Evolutionary conservation across 1,140 invertebrate genomes (phyloP).

Genomic region (Venustaconcha ellipsiformis): DNA sequence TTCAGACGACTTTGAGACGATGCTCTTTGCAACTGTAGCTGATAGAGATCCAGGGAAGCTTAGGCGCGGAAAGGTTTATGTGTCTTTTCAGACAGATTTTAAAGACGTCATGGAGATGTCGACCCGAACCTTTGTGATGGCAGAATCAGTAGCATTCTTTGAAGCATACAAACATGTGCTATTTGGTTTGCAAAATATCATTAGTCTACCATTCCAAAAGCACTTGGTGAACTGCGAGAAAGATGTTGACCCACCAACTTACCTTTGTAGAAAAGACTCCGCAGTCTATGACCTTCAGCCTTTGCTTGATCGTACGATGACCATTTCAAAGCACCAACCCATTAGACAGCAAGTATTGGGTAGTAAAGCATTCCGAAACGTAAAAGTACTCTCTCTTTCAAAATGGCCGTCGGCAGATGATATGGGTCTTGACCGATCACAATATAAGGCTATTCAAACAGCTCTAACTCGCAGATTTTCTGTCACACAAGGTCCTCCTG

Average conservation of each 20-base stretch:
- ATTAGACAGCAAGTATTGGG: neutral
- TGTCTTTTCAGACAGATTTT: conserved; percentile 59
- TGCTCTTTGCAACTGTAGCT: conserved; percentile 77
- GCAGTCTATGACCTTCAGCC: too few relatives aligned
- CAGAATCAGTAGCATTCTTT: conserved; percentile 70
- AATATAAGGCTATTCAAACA: conserved; percentile 66
- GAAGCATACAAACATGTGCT: conserved; percentile 69
- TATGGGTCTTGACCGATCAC: conserved; percentile 65
- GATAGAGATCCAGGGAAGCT: conserved; percentile 68
- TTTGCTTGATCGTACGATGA: conserved; percentile 9
- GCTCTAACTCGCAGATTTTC: conserved; percentile 70
- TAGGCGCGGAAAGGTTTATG: conserved; percentile 2
- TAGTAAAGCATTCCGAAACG: too few relatives aligned
- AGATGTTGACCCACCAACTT: too few relatives aligned
- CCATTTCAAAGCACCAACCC: neutral
- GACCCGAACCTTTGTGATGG: conserved; percentile 51
- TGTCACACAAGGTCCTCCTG: conserved; percentile 78
- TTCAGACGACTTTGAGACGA: conserved; percentile 75
- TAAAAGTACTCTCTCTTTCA: too few relatives aligned
- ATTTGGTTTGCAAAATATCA: conserved; percentile 58
- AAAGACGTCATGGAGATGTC: neutral
- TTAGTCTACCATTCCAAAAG: too few relatives aligned
- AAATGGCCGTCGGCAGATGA: conserved; percentile 47
- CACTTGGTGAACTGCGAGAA: too few relatives aligned
- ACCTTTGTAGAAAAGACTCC: neutral